phyloP scores from a whole-genome alignment of 2,888 invertebrate genomes.

The Lasioglossum vierecki region DNA sequence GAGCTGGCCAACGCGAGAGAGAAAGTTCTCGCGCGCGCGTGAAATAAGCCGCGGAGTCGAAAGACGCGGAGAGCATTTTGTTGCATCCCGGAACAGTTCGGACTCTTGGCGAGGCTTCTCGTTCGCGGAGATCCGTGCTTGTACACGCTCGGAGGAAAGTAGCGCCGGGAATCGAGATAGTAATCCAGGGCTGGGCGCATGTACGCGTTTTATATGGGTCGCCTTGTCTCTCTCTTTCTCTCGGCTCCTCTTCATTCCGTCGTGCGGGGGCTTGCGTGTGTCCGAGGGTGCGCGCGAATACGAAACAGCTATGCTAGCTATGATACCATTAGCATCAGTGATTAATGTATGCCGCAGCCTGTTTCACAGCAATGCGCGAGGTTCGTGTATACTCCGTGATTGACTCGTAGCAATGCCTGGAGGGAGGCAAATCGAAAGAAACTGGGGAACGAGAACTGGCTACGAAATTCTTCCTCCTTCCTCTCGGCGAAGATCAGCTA shows the following conservation, averaged over 20 bases:
- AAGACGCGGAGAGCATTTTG: constrained; percentile 21
- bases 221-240: constrained; percentile 31
- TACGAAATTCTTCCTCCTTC: constrained; percentile 40
- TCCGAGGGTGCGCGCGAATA: constrained; percentile 56
- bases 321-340: constrained; percentile 83
- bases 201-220: constrained; percentile 50
- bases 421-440: constrained; percentile 48
- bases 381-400: constrained; percentile 77
- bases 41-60: background rate
- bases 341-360: constrained; percentile 82
- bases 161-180: constrained; percentile 28
- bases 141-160: constrained; percentile 29
- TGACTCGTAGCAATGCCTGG: constrained; percentile 71
- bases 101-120: background rate
- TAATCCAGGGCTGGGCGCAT: constrained; percentile 9
- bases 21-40: background rate
- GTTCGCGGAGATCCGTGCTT: background rate
- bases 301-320: constrained; percentile 77
- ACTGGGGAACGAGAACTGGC: constrained; percentile 21
- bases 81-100: constrained; percentile 17
- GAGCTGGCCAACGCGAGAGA: background rate
- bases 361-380: constrained; percentile 76
- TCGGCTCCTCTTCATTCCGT: constrained; percentile 30
- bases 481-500: constrained; percentile 28
- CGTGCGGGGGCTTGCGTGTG: constrained; percentile 8